phyloP scores from a whole-genome alignment of 1,140 invertebrate species.

The Leptonema lineaticorne region DNA sequence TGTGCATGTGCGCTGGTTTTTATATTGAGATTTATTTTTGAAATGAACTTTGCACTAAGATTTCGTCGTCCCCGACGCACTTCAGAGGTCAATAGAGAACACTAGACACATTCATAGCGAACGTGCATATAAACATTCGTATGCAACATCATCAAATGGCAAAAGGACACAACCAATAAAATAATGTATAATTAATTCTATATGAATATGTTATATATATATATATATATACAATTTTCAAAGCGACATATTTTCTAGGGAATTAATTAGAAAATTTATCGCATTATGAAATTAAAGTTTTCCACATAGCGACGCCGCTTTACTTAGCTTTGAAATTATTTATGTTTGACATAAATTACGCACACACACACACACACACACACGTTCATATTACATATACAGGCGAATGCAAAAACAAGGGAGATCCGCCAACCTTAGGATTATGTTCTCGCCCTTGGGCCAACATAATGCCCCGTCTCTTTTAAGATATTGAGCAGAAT shows the following conservation, averaged over 20 bases:
- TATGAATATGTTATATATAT: no score
- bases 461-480: slow-evolving; percentile 1
- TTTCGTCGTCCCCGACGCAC: not conserved
- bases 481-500: slow-evolving; percentile 10
- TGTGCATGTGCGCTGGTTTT: not conserved
- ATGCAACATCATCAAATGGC: no score
- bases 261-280: not conserved
- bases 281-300: not conserved
- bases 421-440: no score
- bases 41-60: not conserved
- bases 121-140: no score
- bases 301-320: not conserved
- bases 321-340: not conserved
- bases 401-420: no score
- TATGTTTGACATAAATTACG: slow-evolving; percentile 12
- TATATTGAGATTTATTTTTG: not conserved
- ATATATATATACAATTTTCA: no score
- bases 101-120: no score
- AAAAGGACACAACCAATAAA: no score
- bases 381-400: no score
- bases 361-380: no score
- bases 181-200: no score
- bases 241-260: no score
- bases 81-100: not conserved
- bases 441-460: not conserved